Base-by-base conservation (phyloP, 2,113 vertebrate species). In the Alectura lathami region DNA sequence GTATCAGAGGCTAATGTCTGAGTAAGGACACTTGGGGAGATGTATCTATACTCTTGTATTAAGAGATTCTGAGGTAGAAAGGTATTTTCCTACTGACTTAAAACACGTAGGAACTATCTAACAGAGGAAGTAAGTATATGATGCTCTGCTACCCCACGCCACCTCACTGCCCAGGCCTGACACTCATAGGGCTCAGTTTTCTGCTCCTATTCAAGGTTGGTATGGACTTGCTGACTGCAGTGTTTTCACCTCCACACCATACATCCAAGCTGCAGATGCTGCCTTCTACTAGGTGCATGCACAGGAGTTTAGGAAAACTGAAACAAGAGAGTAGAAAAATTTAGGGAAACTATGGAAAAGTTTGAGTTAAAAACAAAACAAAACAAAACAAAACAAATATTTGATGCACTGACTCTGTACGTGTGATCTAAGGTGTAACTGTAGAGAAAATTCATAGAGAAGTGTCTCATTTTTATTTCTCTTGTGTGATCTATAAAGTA, bases 61-160 rank as follows among this genome's bases (percentile, higher is more conserved):
- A 48, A 13, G 5, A 72, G 17, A 83, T 80, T 82, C 40, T 30
- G 69, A 67, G 7, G 29, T 43, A 11, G 7, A 51, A 56, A 40
- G 26, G 4, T 34, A 23, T 64, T n/a, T 81, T 48, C 10, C 45
- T 62, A 29, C 50, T 67, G 26, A 77, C 26, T 62, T 91, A 62
- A 57, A 88, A 60, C 6, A 34, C 16, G 9, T 40, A n/a, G 36
- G 30, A 94, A 62, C 27, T 68, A 21, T 27, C 13, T 69, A 70
- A 5, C 8, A 77, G 3, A 11, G 22, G 83, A 63, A 53, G 17
- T 50, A 66, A 32, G 17, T 27, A 17, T 13, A 34, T 40, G 20
- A 10, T 30, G 8, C 5, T 11, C 1, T 10, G 8, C 10, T 80
- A 1, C 20, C 8, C 1, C 1, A 6, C 6, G 5, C 42, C 27